Conservation (phyloP, 2,888 invertebrate genomes). For the Amblyjoppa fuscipennis region DNA sequence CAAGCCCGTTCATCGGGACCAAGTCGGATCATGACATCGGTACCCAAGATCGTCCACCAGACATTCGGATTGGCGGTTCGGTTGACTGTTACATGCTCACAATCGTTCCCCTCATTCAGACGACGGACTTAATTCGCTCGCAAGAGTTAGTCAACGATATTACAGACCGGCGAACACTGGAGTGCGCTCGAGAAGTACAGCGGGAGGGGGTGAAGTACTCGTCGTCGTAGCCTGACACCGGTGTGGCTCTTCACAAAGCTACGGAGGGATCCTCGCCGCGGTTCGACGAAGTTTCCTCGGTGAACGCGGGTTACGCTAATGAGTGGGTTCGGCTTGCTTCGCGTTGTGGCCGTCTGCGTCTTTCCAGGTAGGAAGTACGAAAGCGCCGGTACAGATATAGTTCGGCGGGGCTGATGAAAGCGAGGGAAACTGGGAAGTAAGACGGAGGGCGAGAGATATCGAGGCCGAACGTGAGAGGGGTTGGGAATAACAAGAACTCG, state of each 20-base stretch:
- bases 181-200: not conserved
- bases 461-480: conserved; percentile 54
- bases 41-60: no score
- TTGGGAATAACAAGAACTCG: conserved; percentile 56
- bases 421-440: conserved; percentile 48
- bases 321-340: conserved; percentile 69
- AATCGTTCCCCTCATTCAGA: not conserved
- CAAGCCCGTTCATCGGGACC: no score
- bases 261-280: conserved; percentile 49
- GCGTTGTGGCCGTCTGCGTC: conserved; percentile 53
- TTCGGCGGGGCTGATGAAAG: not conserved
- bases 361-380: conserved; percentile 49
- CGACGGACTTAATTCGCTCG: conserved; percentile 9
- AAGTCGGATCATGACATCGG: no score
- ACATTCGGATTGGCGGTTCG: not conserved
- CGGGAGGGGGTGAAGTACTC: conserved; percentile 24
- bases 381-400: conserved; percentile 13
- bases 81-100: not conserved
- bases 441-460: conserved; percentile 54
- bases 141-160: conserved; percentile 25
- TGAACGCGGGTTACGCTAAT: conserved; percentile 68
- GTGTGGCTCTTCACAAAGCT: conserved; percentile 50
- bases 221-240: conserved; percentile 44
- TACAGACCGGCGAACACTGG: conserved; percentile 7
- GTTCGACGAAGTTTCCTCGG: conserved; percentile 66